phyloP scores from a whole-genome alignment of 2,113 vertebrate genomes.

The Benitochromis conjunctus region DNA sequence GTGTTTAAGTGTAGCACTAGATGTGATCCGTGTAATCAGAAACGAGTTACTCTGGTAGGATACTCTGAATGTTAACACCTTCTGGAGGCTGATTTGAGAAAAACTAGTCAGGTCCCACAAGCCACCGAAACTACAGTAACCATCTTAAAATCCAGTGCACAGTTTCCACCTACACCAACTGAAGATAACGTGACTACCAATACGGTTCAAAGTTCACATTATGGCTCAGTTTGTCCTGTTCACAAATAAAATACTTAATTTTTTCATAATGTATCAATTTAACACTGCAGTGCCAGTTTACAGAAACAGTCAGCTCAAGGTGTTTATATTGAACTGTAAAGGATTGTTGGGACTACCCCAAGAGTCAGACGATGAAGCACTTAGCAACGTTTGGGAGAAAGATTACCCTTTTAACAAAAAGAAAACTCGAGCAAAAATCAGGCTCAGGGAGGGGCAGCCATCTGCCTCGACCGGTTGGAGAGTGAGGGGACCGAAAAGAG shows the following conservation, averaged over 20 bases:
- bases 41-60: slow-evolving; percentile 17
- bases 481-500: not conserved
- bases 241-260: not conserved
- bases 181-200: not conserved
- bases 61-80: not conserved
- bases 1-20: slow-evolving; percentile 2
- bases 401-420: not conserved
- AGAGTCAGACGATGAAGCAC: not conserved
- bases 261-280: not conserved
- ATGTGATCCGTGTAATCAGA: slow-evolving; percentile 8
- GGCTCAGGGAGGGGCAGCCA: not conserved
- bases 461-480: not conserved
- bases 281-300: not conserved
- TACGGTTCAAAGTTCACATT: not conserved
- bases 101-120: not conserved
- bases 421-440: not conserved
- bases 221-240: not conserved
- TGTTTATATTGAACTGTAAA: not conserved
- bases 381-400: not conserved
- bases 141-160: not conserved
- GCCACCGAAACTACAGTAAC: not conserved
- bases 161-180: not conserved
- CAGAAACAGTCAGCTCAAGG: not conserved
- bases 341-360: not conserved
- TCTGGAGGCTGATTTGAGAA: not conserved